A percentile compares a stretch with the other conserved stretches of the same genome.
Evolutionary conservation across 2,113 vertebrate species (phyloP).

Genomic region (Fregetta grallaria): DNA sequence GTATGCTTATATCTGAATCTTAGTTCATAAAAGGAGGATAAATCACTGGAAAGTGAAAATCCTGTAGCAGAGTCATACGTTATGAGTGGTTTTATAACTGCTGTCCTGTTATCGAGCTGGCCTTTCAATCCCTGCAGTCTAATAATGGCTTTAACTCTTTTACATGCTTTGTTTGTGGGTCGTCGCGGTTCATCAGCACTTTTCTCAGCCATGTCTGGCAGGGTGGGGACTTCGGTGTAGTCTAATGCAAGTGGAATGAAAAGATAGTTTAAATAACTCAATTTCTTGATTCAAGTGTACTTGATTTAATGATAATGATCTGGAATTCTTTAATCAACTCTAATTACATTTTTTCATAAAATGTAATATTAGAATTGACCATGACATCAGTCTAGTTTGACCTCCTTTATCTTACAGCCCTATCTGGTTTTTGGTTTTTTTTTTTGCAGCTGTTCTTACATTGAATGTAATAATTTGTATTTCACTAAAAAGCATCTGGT

Average conservation of each 20-base stretch:
- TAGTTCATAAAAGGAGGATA: neutral
- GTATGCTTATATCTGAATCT: neutral
- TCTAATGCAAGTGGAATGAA: neutral
- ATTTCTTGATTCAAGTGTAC: neutral
- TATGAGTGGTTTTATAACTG: neutral
- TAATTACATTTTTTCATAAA: neutral
- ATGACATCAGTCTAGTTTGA: fast-evolving
- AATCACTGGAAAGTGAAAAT: neutral
- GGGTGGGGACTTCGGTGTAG: fast-evolving
- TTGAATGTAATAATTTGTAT: neutral
- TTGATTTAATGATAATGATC: neutral
- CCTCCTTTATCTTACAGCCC: neutral
- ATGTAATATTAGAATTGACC: neutral
- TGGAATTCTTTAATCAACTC: neutral
- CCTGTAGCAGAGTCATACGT: neutral
- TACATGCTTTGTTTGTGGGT: fast-evolving
- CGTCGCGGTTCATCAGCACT: fast-evolving
- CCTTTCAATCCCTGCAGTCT: too few relatives aligned
- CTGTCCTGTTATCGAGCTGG: neutral
- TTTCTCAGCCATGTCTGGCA: fast-evolving
- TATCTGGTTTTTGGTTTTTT: too few relatives aligned
- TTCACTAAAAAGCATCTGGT: neutral
- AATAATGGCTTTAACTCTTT: neutral
- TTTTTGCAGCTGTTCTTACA: neutral
- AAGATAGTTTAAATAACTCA: neutral